Evolutionary conservation across 2,113 vertebrate species (phyloP).

Genomic region (Aptenodytes patagonicus): DNA sequence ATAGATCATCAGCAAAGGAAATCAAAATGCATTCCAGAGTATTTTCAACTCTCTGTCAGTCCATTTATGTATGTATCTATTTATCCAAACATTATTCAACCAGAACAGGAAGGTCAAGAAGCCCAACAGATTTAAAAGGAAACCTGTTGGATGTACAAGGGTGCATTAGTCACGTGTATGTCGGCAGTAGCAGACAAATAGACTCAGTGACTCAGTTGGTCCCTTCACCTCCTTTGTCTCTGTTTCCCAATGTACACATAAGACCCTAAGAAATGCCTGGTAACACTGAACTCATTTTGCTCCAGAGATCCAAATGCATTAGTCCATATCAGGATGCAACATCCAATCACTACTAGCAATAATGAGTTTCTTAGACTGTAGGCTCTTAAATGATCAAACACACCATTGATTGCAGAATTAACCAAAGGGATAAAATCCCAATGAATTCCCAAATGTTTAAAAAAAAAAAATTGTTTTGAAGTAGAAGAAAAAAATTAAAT

Average conservation of each 20-base stretch:
- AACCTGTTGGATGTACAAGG: neutral
- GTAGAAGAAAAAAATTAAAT: neutral
- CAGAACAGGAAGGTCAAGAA: neutral
- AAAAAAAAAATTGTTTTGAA: neutral
- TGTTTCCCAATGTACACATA: neutral
- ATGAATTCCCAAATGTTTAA: neutral
- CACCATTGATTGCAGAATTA: neutral
- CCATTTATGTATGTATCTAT: constrained; percentile 13
- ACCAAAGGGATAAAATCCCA: neutral
- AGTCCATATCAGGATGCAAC: neutral
- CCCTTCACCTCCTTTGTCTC: neutral
- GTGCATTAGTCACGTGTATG: neutral
- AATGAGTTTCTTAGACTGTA: neutral
- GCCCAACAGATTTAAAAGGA: neutral
- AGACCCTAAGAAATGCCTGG: neutral
- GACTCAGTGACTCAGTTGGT: neutral
- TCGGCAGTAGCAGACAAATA: neutral
- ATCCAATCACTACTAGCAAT: neutral
- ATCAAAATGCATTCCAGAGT: neutral
- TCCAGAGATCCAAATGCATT: neutral
- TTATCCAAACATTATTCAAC: constrained; percentile 17
- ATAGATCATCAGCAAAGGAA: constrained; percentile 47
- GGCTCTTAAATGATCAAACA: neutral
- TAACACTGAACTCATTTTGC: neutral
- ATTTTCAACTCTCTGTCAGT: neutral